phyloP scores from a whole-genome alignment of 2,888 invertebrate genomes.

The Glaucopsyche alexis region DNA sequence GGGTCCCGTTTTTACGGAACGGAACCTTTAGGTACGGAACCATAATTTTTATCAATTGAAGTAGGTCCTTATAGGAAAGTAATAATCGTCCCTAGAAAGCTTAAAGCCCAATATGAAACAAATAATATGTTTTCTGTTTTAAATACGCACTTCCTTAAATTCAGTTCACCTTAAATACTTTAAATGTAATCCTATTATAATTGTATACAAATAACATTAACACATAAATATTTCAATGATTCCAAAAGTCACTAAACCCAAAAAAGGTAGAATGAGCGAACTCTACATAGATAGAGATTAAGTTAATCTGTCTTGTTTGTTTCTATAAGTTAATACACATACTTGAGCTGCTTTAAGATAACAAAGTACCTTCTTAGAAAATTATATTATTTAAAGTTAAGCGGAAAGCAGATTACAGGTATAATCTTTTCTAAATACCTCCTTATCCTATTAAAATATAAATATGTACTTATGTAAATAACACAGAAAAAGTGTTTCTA shows the following conservation, averaged over 20 bases:
- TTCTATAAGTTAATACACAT: not conserved
- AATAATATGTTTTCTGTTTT: too few species aligned
- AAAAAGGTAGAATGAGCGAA: not conserved
- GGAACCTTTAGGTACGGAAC: too few species aligned
- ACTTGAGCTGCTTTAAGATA: not conserved
- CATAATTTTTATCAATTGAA: too few species aligned
- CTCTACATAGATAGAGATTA: conserved; percentile 1
- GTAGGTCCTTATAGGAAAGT: too few species aligned
- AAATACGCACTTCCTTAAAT: too few species aligned
- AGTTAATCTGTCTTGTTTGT: not conserved
- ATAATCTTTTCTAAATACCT: not conserved
- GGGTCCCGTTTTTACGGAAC: too few species aligned
- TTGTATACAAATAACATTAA: not conserved
- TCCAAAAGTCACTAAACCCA: not conserved
- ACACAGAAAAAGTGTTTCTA: too few species aligned
- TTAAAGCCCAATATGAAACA: too few species aligned
- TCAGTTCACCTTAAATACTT: not conserved
- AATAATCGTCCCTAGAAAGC: too few species aligned
- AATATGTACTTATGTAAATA: too few species aligned
- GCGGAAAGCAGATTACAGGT: not conserved
- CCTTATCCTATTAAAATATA: not conserved
- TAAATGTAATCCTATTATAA: not conserved
- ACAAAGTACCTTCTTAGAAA: not conserved
- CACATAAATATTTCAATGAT: not conserved
- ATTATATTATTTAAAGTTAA: not conserved